Base-by-base conservation (phyloP, 2,113 vertebrate genomes). In the Oxyura jamaicensis region DNA sequence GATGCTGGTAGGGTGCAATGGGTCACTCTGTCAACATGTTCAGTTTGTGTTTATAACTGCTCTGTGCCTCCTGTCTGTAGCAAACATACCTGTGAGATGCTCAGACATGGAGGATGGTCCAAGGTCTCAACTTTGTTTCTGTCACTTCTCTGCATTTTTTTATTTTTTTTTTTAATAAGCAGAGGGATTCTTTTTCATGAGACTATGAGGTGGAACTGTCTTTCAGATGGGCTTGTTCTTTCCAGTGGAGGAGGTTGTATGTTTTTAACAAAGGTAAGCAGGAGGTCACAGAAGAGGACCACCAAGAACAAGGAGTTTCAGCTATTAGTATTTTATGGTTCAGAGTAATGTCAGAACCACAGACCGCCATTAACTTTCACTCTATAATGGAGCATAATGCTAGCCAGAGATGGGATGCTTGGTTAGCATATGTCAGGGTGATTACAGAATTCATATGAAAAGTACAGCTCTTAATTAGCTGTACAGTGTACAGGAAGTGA, bases 381-480 rank as follows among this genome's bases (percentile, higher is more conserved):
- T 91, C 59, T 55, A 26, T 86, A 92, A 62, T 39, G 53, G 67
- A 86, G 56, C 55, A 53, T 74, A 68, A 31, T 63, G 65, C 35
- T 36, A 59, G 65, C 58, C 65, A 83, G 67, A 75, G 29, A 42
- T 44, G 33, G 88, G 82, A 67, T 93, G 92, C 83, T 90, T 93
- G 85, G 91, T 62, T 96, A 95, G 91, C 75, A 71, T 86, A 91
- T 93, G 95, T 95, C 92, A 88, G 88, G 58, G 72, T 94, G 89
- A 95, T 96, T 95, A 94, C 53, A 80, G 88, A 93, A 78, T 95
- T 91, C 76, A 33, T 65, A 35, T 59, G 77, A 77, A 80, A 92
- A 95, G 76, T 93, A 63, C 53, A 83, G 76, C 31, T 75, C 36
- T 95, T 96, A 94, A 97, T 96, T 96, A 96, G 65, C 72, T 79